phyloP scores from a whole-genome alignment of 2,888 invertebrate genomes.

The Camptogramma bilineatum region DNA sequence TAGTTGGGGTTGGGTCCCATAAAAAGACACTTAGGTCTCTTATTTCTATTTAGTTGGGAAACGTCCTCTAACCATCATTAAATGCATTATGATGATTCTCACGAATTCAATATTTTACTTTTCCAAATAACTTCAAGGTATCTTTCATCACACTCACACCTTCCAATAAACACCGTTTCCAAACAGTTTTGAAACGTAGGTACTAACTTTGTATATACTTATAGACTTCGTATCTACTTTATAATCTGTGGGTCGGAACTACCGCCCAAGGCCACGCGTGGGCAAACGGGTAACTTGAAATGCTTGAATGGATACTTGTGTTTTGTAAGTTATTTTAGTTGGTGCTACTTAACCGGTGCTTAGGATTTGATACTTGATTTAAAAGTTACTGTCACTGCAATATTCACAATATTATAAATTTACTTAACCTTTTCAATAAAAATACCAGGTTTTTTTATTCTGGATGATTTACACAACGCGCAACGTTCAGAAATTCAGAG shows the following conservation, averaged over 20 bases:
- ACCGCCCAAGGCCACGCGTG: slow-evolving; percentile 5
- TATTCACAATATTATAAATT: too few species aligned
- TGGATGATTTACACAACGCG: neutral
- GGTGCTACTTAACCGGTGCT: neutral
- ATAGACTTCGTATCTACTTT: neutral
- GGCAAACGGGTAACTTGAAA: slow-evolving; percentile 6
- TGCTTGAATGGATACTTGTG: slow-evolving; percentile 4
- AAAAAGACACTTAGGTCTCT: too few species aligned
- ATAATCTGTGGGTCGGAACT: slow-evolving; percentile 7
- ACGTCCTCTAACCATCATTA: neutral
- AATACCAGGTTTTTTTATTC: neutral
- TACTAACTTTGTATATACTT: neutral
- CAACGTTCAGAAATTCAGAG: neutral
- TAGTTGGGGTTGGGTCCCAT: too few species aligned
- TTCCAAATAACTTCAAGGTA: neutral
- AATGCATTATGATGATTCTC: neutral
- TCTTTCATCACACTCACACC: neutral
- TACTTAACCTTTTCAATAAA: neutral
- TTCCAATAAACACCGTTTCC: neutral
- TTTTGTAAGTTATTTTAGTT: slow-evolving; percentile 3
- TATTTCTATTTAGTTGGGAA: too few species aligned
- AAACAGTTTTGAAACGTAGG: neutral
- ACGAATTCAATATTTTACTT: neutral
- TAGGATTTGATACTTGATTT: neutral
- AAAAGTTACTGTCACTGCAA: neutral